A percentile compares a stretch with the other conserved stretches of the same genome.
Evolutionary conservation across 1,140 invertebrate genomes (phyloP).

Genomic region (Eriosoma lanigerum): DNA sequence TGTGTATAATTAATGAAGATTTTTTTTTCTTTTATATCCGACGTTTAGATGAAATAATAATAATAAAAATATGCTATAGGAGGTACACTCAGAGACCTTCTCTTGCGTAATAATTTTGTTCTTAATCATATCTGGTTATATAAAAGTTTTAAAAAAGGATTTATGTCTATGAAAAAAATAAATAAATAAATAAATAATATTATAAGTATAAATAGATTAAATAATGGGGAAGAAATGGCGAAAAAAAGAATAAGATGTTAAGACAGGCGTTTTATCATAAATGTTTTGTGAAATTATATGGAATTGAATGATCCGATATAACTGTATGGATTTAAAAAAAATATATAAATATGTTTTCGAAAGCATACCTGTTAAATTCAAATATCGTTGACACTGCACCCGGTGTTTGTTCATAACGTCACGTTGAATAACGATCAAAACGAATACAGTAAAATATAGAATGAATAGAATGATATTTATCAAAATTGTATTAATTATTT

Average conservation of each 20-base stretch:
- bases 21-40: neutral
- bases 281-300: constrained; percentile 16
- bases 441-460: too few relatives aligned
- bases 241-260: neutral
- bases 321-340: neutral
- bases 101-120: constrained; percentile 37
- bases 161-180: neutral
- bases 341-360: neutral
- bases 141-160: constrained; percentile 38
- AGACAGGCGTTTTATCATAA: constrained; percentile 17
- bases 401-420: too few relatives aligned
- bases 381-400: too few relatives aligned
- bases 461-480: too few relatives aligned
- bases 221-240: neutral
- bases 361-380: constrained; percentile 11
- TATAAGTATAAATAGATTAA: constrained; percentile 11
- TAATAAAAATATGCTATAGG: constrained; percentile 8
- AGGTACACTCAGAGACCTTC: constrained; percentile 29
- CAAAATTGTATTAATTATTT: too few relatives aligned
- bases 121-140: constrained; percentile 31
- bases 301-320: neutral
- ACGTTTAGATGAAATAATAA: constrained; percentile 40
- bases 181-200: neutral
- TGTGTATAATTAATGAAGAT: constrained; percentile 15
- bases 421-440: too few relatives aligned